Conservation (phyloP, 2,113 vertebrate genomes). For the Deroptyus accipitrinus region DNA sequence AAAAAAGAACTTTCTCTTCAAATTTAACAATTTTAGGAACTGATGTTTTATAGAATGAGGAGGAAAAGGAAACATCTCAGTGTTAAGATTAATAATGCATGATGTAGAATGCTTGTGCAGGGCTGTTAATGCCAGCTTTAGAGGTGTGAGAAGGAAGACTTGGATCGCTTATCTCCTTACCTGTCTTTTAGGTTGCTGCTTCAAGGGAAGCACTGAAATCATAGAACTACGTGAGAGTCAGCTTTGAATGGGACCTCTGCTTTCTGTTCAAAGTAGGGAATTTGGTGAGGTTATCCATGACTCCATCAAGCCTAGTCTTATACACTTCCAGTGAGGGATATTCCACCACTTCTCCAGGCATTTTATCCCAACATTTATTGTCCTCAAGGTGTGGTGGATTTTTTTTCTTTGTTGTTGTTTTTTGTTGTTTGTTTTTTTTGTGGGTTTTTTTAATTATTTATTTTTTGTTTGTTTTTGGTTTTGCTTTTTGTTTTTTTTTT, state of each 20-base stretch:
- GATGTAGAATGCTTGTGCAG: neutral
- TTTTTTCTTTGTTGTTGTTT: too few relatives aligned
- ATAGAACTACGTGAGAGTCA: neutral
- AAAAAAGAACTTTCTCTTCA: neutral
- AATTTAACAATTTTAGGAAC: neutral
- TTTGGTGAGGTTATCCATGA: neutral
- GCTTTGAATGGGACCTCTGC: neutral
- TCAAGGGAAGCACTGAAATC: neutral
- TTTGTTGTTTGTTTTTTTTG: too few relatives aligned
- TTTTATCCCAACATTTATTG: neutral
- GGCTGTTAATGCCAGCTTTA: neutral
- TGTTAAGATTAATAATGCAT: neutral
- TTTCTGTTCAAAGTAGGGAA: neutral
- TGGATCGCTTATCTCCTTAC: neutral
- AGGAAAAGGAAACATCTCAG: neutral
- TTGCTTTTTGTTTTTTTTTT: neutral
- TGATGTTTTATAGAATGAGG: neutral
- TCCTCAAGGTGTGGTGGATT: neutral
- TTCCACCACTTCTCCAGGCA: neutral
- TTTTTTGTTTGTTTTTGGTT: neutral
- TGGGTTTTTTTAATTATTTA: too few relatives aligned
- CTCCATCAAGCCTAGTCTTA: neutral
- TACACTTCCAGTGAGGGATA: neutral
- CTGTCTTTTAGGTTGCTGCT: neutral
- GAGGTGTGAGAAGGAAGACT: neutral